Conservation (phyloP, 2,797 vertebrate species). For the Trachurus trachurus region DNA sequence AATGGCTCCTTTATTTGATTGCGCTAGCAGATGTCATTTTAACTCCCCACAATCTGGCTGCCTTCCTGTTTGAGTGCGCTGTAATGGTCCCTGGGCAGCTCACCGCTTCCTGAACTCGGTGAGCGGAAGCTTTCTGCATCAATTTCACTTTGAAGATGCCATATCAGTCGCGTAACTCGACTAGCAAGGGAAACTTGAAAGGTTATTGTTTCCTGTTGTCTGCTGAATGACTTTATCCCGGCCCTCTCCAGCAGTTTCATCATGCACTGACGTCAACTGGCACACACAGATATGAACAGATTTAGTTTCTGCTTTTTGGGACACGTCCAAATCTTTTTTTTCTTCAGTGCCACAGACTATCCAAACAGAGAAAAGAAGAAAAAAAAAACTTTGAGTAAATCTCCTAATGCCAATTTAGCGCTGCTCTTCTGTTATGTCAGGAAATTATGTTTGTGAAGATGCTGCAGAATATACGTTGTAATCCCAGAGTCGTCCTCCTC, state of each 20-base stretch:
- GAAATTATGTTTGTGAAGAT: not conserved
- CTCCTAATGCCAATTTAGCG: conserved; percentile 5
- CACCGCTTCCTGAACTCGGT: conserved; percentile 85
- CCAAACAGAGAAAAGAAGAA: conserved; percentile 12
- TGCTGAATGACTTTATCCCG: conserved; percentile 78
- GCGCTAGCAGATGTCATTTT: conserved; percentile 86
- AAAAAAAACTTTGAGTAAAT: conserved; percentile 10
- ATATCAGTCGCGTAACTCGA: conserved; percentile 81
- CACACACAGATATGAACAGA: conserved; percentile 62
- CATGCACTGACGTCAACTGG: conserved; percentile 75
- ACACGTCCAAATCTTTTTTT: conserved; percentile 40
- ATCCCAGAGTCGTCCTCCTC: conserved; percentile 1
- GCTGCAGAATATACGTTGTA: not conserved
- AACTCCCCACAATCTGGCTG: conserved; percentile 85
- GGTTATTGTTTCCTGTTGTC: conserved; percentile 88
- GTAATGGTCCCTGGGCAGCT: conserved; percentile 86
- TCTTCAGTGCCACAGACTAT: conserved; percentile 45
- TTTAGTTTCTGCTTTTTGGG: conserved; percentile 68
- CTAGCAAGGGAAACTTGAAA: conserved; percentile 81
- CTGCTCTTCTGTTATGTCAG: conserved; percentile 5
- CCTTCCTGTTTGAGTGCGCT: conserved; percentile 83
- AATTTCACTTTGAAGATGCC: conserved; percentile 86
- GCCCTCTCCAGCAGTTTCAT: conserved; percentile 69
- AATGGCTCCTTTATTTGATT: conserved; percentile 83
- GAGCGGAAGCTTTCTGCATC: conserved; percentile 86